Conservation (phyloP, 1,140 invertebrate species). For the Brachionus koreanus region DNA sequence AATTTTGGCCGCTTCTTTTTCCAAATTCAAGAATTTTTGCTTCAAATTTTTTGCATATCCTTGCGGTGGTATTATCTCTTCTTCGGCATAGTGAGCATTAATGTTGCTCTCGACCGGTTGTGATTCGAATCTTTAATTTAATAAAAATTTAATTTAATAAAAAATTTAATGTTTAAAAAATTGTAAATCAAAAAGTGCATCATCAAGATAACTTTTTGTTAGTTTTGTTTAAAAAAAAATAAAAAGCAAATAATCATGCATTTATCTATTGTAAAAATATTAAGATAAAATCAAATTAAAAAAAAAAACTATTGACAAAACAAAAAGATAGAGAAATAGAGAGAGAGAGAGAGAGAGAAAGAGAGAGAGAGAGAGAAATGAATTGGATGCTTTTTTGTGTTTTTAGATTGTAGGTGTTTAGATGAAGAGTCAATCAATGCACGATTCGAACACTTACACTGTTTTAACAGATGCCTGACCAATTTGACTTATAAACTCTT, state of each 20-base stretch:
- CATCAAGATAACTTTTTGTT: not conserved
- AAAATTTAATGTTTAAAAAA: no score
- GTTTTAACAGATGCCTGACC: not conserved
- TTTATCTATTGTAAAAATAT: no score
- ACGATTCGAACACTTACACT: slow-evolving; percentile 24
- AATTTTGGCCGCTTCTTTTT: slow-evolving; percentile 43
- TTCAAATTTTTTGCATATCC: slow-evolving; percentile 40
- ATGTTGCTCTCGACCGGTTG: slow-evolving; percentile 28
- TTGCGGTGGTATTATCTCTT: slow-evolving; percentile 42
- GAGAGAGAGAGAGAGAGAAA: no score
- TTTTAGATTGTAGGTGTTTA: not conserved
- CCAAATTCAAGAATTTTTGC: slow-evolving; percentile 16
- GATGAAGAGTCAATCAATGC: no score
- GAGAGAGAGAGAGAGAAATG: no score
- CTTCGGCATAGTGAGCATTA: slow-evolving; percentile 6
- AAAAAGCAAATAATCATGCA: not conserved
- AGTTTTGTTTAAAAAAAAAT: not conserved
- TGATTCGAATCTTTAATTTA: slow-evolving; percentile 39
- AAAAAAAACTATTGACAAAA: no score
- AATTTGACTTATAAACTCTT: slow-evolving; percentile 11
- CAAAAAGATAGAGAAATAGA: no score
- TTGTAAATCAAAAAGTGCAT: not conserved
- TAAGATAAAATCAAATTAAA: no score
- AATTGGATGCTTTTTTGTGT: not conserved
- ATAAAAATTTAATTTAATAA: not conserved